Evolutionary conservation across 2,113 vertebrate genomes (phyloP), one percentile per base, ranked within the genome.

Genomic region (Melanocharis versteri): DNA sequence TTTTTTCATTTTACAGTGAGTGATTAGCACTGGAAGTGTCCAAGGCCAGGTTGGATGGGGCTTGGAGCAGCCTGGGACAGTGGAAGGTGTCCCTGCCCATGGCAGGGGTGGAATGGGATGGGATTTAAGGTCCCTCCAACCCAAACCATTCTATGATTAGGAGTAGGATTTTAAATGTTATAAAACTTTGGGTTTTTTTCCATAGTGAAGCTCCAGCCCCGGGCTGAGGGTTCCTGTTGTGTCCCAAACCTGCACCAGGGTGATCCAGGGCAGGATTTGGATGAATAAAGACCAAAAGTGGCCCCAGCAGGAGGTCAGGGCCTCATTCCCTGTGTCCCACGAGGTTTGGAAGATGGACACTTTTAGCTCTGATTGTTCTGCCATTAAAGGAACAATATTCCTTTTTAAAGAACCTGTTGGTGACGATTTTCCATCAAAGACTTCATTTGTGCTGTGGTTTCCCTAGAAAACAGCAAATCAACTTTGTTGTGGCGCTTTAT

Each of bases 241-340:
- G 73, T 51, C 69, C 70, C 75, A 76, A 3, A 69, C 6, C 56
- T 45, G 31, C 28, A 5, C 15, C 2, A 7, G n/a, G 45, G 13
- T 42, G 65, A 45, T 30, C 51, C 57, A 9, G 73, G 22, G 39
- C 6, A 48, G 87, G 61, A 8, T 69, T 85, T 23, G 27, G 45
- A 22, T 48, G 35, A 45, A 45, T 40, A 60, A 68, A 83, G 53
- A 31, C 65, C 87, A 65, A 33, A 11, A 79, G 24, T 1, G 11
- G 50, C 16, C 40, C 21, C 94, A 87, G 73, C 19, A 7, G 91
- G 93, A 76, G 57, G 4, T 8, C 44, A 65, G 31, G 1, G 8
- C 87, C 77, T 93, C 87, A 33, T 75, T 79, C 65, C 77, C 83
- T 15, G 6, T 66, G 45, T 78, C 65, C 72, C 84, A 72, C 58